phyloP scores from a whole-genome alignment of 2,797 vertebrate genomes.

The Halcyon chelicuti region DNA sequence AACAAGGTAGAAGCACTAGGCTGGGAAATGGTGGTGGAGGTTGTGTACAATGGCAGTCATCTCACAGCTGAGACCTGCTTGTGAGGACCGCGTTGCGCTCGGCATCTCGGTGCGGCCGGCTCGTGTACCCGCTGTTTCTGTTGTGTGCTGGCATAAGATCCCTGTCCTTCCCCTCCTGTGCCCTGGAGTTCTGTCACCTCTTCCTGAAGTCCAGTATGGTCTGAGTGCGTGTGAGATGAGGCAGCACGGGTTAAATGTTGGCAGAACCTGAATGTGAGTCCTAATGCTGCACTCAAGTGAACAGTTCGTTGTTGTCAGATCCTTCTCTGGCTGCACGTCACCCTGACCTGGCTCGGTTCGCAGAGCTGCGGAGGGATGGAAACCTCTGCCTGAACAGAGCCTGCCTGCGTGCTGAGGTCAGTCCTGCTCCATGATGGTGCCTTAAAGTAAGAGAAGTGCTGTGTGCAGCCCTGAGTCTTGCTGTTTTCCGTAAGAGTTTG shows the following conservation, averaged over 20 bases:
- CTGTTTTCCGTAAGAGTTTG: not conserved
- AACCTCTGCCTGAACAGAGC: not conserved
- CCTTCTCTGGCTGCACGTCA: not conserved
- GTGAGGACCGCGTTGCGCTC: not conserved
- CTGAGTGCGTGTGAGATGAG: not conserved
- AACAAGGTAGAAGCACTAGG: not conserved
- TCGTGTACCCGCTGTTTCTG: accelerated
- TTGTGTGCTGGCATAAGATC: not conserved
- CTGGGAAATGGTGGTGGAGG: not conserved
- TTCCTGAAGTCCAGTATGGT: no score
- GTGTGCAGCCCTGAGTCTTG: not conserved
- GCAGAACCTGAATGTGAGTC: not conserved
- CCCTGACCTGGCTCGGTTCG: not conserved
- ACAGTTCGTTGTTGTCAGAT: not conserved
- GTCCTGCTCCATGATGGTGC: not conserved
- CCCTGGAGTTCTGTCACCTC: not conserved
- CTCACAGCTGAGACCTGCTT: not conserved
- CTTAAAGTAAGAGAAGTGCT: not conserved
- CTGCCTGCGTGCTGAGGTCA: not conserved
- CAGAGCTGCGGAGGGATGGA: not conserved
- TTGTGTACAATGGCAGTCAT: not conserved
- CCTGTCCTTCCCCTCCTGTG: not conserved
- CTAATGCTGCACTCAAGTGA: not conserved
- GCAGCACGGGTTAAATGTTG: not conserved
- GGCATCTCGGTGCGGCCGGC: not conserved